Percentiles rank a stretch among this genome's conserved stretches.
Evolutionary conservation across 2,113 vertebrate species (phyloP).

Genomic region (Ctenodactylus gundi): DNA sequence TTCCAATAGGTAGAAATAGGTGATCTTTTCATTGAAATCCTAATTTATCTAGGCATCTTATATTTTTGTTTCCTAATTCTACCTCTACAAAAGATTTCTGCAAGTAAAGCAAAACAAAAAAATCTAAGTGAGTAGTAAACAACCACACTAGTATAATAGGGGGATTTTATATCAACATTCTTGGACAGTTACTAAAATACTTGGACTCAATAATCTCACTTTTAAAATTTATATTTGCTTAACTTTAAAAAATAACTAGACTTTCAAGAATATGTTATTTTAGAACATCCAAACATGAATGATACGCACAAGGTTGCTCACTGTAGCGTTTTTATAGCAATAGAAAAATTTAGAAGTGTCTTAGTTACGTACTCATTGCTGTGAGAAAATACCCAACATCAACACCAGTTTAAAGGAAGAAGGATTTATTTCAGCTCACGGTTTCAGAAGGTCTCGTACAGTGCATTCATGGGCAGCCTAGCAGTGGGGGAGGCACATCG

Average conservation of each 20-base stretch:
- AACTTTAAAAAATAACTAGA: neutral
- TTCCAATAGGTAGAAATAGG: conserved; percentile 77
- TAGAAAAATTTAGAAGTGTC: neutral
- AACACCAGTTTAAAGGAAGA: too few relatives aligned
- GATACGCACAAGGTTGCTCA: neutral
- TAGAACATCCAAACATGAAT: neutral
- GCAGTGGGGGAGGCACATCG: too few relatives aligned
- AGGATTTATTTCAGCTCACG: too few relatives aligned
- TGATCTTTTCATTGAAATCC: conserved; percentile 44
- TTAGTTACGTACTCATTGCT: too few relatives aligned
- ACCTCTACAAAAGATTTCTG: neutral
- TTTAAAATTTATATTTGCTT: neutral
- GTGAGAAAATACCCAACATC: too few relatives aligned
- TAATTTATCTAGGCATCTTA: neutral
- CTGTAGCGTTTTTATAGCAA: neutral
- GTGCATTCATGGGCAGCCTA: too few relatives aligned
- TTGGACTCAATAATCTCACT: neutral
- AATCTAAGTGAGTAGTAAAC: too few relatives aligned
- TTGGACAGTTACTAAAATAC: too few relatives aligned
- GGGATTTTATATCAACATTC: too few relatives aligned
- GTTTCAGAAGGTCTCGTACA: too few relatives aligned
- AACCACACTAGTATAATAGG: too few relatives aligned
- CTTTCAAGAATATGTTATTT: neutral
- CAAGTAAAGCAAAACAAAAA: too few relatives aligned
- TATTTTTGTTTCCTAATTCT: neutral